Percentiles rank a stretch among this genome's conserved stretches.
Evolutionary conservation across 2,888 invertebrate genomes (phyloP).

Genomic region (Phyllotreta cruciferae): DNA sequence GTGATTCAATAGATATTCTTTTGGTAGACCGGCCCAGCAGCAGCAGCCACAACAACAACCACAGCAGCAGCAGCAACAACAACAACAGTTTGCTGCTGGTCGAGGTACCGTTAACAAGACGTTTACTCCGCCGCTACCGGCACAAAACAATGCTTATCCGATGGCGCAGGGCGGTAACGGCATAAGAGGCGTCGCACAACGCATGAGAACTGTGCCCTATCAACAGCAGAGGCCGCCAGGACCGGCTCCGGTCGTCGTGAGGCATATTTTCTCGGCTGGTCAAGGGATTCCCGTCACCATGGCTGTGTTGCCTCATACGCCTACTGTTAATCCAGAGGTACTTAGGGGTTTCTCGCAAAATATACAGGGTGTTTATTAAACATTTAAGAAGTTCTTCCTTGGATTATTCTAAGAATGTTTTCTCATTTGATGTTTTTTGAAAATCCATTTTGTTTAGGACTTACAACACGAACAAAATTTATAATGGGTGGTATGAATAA

Average conservation of each 20-base stretch:
- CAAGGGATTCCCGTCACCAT: slow-evolving; percentile 66
- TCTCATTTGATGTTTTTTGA: too few relatives aligned
- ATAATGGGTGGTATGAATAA: too few relatives aligned
- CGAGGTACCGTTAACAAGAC: slow-evolving; percentile 54
- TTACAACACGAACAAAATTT: too few relatives aligned
- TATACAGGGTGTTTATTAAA: slow-evolving; percentile 1
- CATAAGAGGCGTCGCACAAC: slow-evolving; percentile 57
- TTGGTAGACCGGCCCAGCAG: slow-evolving; percentile 33
- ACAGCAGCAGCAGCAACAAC: slow-evolving; percentile 9
- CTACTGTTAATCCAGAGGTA: slow-evolving; percentile 59
- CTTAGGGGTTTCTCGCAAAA: slow-evolving; percentile 48
- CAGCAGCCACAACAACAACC: slow-evolving; percentile 49
- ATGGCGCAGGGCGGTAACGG: slow-evolving; percentile 57
- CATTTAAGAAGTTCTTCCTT: neutral
- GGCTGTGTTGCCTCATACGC: slow-evolving; percentile 62
- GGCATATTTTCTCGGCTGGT: slow-evolving; percentile 67
- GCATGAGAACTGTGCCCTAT: slow-evolving; percentile 56
- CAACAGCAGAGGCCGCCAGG: slow-evolving; percentile 67
- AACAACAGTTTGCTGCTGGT: slow-evolving; percentile 56
- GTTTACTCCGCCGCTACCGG: slow-evolving; percentile 59
- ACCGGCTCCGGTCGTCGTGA: slow-evolving; percentile 69
- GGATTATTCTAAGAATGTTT: slow-evolving; percentile 23
- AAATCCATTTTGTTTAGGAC: too few relatives aligned
- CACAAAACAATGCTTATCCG: slow-evolving; percentile 51
- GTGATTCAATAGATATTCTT: slow-evolving; percentile 19